These are phyloP conservation scores for Batillaria attramentaria DNA, from an alignment of 1,140 invertebrate genomes.

Conservation along the genomic window DNA sequence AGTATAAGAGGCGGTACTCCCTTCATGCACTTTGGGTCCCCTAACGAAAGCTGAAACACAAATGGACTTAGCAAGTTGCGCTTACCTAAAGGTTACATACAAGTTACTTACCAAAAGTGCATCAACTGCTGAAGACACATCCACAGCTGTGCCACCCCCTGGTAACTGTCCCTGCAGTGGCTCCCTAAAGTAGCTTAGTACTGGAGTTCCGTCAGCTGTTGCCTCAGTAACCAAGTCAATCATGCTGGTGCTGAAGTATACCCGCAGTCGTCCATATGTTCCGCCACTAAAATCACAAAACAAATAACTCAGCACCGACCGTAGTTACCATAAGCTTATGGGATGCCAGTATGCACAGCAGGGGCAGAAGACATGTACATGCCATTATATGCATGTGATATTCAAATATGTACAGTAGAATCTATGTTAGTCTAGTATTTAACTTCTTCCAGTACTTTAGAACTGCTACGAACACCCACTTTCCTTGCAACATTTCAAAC, in stretches of 20 bases:
- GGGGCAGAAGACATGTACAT: no score
- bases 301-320: background rate
- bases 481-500: no score
- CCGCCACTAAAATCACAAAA: slow-evolving; percentile 57
- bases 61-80: no score
- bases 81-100: no score
- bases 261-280: slow-evolving; percentile 53
- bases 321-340: background rate
- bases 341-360: background rate
- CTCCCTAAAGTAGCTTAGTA: slow-evolving; percentile 43
- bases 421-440: background rate
- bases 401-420: background rate
- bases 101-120: slow-evolving; percentile 32
- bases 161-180: slow-evolving; percentile 43
- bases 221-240: slow-evolving; percentile 39
- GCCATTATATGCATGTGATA: background rate
- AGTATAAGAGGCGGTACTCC: no score
- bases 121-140: slow-evolving; percentile 31
- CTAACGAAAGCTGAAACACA: no score
- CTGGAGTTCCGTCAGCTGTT: slow-evolving; percentile 23
- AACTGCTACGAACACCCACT: no score
- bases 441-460: background rate
- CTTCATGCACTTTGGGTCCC: no score
- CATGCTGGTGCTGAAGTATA: slow-evolving; percentile 56
- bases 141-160: slow-evolving; percentile 39